Conservation (phyloP, 1,140 invertebrate species). For the Epicauta chinensis region DNA sequence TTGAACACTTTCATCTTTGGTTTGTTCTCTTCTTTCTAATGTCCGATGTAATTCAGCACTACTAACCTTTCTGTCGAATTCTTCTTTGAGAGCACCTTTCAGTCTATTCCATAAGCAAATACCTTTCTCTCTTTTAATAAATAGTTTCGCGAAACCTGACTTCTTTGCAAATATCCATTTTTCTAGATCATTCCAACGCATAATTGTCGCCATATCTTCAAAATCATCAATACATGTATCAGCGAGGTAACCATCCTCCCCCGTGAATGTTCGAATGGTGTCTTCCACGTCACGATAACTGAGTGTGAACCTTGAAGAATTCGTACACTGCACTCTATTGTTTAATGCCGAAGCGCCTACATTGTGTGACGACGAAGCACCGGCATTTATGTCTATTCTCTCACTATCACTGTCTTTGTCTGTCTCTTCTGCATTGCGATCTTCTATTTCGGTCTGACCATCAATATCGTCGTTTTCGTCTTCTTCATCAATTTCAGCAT, state of each 20-base stretch:
- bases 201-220: slow-evolving; percentile 26
- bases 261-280: slow-evolving; percentile 22
- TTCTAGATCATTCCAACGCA: slow-evolving; percentile 31
- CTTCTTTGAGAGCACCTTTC: slow-evolving; percentile 17
- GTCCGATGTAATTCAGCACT: slow-evolving; percentile 30
- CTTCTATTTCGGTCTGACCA: no score
- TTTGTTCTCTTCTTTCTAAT: slow-evolving; percentile 23
- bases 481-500: no score
- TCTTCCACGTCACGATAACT: slow-evolving; percentile 24
- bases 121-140: slow-evolving; percentile 29
- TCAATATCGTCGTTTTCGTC: no score
- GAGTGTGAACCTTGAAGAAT: slow-evolving; percentile 1
- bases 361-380: no score
- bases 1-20: slow-evolving; percentile 28
- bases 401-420: no score
- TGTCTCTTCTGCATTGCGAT: no score
- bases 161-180: slow-evolving; percentile 36
- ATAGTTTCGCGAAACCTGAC: slow-evolving; percentile 31
- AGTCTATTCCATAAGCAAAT: slow-evolving; percentile 29
- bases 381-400: no score
- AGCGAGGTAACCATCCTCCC: slow-evolving; percentile 23
- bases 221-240: slow-evolving; percentile 33
- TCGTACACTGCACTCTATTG: no score
- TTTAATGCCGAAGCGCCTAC: no score
- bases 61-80: slow-evolving; percentile 24